Percentiles rank a stretch among this genome's conserved stretches.
Conservation (phyloP, 2,797 vertebrate genomes). For the Carapus acus region DNA sequence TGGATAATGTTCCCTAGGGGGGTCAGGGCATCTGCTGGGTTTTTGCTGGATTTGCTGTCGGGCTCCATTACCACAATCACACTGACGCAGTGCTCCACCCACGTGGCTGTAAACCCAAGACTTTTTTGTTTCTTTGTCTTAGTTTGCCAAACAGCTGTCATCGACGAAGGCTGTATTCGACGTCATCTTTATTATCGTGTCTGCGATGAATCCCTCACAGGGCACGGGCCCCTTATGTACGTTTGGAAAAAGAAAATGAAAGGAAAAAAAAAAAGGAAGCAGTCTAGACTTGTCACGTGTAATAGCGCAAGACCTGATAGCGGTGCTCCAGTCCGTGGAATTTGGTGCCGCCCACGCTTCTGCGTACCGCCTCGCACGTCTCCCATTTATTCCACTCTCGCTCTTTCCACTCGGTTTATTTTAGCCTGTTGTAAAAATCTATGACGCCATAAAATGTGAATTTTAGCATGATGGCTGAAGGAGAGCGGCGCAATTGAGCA, state of each 20-base stretch:
- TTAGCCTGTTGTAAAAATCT: slow-evolving; percentile 44
- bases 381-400: slow-evolving; percentile 17
- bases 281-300: slow-evolving; percentile 50
- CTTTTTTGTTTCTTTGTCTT: slow-evolving; percentile 1
- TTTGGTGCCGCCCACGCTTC: slow-evolving; percentile 6
- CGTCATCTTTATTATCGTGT: background rate
- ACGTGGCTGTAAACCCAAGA: slow-evolving; percentile 4
- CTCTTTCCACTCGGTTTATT: slow-evolving; percentile 42
- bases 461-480: slow-evolving; percentile 39
- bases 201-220: background rate
- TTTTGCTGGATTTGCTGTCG: background rate
- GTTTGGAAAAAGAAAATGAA: too few relatives aligned
- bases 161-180: slow-evolving; percentile 9
- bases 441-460: slow-evolving; percentile 42
- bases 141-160: background rate
- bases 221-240: too few relatives aligned
- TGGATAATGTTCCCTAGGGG: slow-evolving; percentile 20
- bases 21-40: slow-evolving; percentile 11
- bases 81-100: slow-evolving; percentile 2
- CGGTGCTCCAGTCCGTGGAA: slow-evolving; percentile 14
- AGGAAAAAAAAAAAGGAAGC: too few relatives aligned
- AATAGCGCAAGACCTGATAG: slow-evolving; percentile 42
- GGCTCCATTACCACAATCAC: background rate
- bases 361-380: background rate
- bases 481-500: slow-evolving; percentile 32